Conservation (phyloP, 92 coral and sea anemone species). For the Virgularia gustaviana region DNA sequence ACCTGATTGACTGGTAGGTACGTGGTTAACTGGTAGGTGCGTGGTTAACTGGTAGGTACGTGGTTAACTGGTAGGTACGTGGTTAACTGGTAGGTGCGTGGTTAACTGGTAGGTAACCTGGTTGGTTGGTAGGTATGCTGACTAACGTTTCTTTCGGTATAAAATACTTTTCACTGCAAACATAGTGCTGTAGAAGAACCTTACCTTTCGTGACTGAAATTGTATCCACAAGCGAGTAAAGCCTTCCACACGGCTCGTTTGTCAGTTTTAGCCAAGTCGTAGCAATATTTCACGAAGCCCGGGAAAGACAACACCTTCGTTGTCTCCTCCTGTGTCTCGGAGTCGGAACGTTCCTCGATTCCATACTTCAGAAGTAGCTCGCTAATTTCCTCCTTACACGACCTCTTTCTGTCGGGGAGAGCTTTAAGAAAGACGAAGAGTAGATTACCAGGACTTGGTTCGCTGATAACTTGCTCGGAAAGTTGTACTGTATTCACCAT, state of each 20-base stretch:
- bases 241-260: slow-evolving; percentile 81
- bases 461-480: slow-evolving; percentile 68
- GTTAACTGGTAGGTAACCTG: not conserved
- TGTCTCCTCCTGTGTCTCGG: slow-evolving; percentile 7
- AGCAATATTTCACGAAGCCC: slow-evolving; percentile 72
- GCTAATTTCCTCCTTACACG: slow-evolving; percentile 61
- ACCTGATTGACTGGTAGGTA: no score
- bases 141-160: not conserved
- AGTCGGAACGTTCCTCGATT: slow-evolving; percentile 33
- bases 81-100: no score
- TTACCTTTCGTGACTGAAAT: slow-evolving; percentile 75
- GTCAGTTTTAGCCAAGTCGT: slow-evolving; percentile 50
- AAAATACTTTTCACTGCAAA: not conserved
- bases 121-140: not conserved
- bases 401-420: slow-evolving; percentile 65
- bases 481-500: slow-evolving; percentile 3
- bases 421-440: slow-evolving; percentile 63
- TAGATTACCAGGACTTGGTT: slow-evolving; percentile 57
- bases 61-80: no score
- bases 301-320: slow-evolving; percentile 35
- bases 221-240: slow-evolving; percentile 83
- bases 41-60: no score
- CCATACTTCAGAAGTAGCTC: slow-evolving; percentile 63
- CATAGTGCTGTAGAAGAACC: not conserved
- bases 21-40: no score